Evolutionary conservation across 1,140 invertebrate species (phyloP), one percentile per base, ranked within the genome.

Genomic region (Cydia amplana): DNA sequence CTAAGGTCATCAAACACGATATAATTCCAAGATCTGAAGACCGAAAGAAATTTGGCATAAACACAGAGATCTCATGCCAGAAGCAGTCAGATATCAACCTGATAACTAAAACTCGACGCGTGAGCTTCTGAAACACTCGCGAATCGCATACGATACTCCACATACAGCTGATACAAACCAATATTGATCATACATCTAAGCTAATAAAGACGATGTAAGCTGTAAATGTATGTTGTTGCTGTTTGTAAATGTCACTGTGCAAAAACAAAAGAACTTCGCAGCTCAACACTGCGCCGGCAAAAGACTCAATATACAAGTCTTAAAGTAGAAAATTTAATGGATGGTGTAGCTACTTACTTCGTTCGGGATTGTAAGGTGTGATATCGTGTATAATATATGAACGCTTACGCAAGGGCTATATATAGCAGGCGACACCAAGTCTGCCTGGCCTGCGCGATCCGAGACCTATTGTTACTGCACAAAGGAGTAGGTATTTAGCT

Each of bases 361-460:
- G 18, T 60, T 20, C 12, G 23, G 20, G 9, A 60, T 60, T 60
- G 23, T 20, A 10, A 12, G 20, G 18, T 60, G 9, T 23, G 55
- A 60, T 60, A 60, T 60, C 55, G 32, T 67, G 64, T 67, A 36
- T 70, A 70, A 36, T 36, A 36, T 36, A 70, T 36, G 65, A 18
- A 32, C 16, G 65, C 65, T 79, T 80, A 76, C 77, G 82, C 78
- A 79, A 83, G 74, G 70, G 73, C 55, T 83, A 80, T 80, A 75
- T 76, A 70, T 70, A 70, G 65, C 74, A 36, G 79, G 82, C 82
- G 78, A 81, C 79, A 77, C 70, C 73, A 72, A 76, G 79, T 79
- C 79, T 79, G 72, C 65, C 28, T 72, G 51, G 78, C 55, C 63
- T 3, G 65, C 9, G 25, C 28, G 65, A 70, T 70, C 32, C 32